These are phyloP conservation scores for Proisotoma minuta DNA, from an alignment of 2,888 invertebrate genomes.

Conservation along the genomic window DNA sequence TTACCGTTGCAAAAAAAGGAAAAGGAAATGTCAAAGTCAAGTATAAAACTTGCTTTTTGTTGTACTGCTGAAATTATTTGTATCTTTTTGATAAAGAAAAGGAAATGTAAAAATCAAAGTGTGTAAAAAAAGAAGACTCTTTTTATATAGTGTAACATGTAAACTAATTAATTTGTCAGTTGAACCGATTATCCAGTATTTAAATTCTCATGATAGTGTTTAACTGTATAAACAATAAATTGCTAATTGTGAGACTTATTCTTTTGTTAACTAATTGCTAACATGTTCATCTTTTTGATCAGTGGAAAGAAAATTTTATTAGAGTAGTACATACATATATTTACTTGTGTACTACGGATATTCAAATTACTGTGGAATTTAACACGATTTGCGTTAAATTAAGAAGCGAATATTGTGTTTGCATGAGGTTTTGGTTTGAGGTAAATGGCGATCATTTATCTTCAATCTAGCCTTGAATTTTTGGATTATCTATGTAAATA, in stretches of 20 bases:
- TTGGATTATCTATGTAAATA: slow-evolving; percentile 10
- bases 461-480: slow-evolving; percentile 9
- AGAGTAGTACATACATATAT: no score
- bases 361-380: no score
- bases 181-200: slow-evolving; percentile 3
- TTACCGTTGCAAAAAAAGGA: slow-evolving; percentile 1
- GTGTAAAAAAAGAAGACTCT: neutral
- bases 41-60: neutral
- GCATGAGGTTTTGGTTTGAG: neutral
- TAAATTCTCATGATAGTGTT: neutral
- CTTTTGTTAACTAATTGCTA: slow-evolving; percentile 2
- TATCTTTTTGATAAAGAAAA: neutral
- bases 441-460: neutral
- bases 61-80: neutral
- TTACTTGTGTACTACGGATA: no score
- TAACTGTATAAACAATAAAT: neutral
- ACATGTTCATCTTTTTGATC: neutral
- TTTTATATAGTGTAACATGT: no score
- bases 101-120: neutral
- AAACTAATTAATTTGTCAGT: slow-evolving; percentile 9
- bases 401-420: neutral
- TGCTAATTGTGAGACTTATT: neutral
- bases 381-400: no score
- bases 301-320: no score
- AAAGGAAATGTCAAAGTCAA: neutral